Conservation (phyloP, 2,888 invertebrate genomes). For the Diaperis boleti region DNA sequence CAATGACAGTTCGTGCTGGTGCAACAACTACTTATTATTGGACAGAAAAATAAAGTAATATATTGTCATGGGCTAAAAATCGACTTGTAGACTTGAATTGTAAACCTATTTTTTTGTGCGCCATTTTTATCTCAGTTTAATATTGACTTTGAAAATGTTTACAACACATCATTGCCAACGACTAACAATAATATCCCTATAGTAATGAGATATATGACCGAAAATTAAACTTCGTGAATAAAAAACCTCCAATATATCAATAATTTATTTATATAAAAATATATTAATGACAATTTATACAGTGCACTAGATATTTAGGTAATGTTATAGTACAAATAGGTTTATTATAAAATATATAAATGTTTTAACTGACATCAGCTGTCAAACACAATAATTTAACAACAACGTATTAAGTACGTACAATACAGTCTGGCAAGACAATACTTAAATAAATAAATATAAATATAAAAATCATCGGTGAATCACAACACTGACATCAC, state of each 20-base stretch:
- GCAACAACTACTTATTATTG: too few species aligned
- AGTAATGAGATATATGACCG: too few species aligned
- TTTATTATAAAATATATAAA: conserved; percentile 44
- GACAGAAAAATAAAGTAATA: too few species aligned
- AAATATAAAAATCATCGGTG: conserved; percentile 48
- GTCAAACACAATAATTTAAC: conserved; percentile 36
- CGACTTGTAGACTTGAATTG: too few species aligned
- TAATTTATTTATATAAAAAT: conserved; percentile 37
- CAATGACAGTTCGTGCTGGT: too few species aligned
- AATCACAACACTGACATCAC: conserved; percentile 67
- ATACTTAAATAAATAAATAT: conserved; percentile 36
- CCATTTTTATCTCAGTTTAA: too few species aligned
- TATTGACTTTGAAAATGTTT: too few species aligned
- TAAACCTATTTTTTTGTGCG: too few species aligned
- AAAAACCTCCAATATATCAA: conserved; percentile 12
- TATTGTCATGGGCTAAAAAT: too few species aligned
- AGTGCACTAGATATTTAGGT: conserved; percentile 35
- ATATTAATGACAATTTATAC: conserved; percentile 42
- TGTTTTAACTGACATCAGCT: conserved; percentile 40
- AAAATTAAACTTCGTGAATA: too few species aligned
- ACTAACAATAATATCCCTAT: too few species aligned
- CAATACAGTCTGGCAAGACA: conserved; percentile 38
- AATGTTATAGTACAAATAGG: conserved; percentile 37
- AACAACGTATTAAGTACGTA: conserved; percentile 38
- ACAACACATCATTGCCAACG: too few species aligned